Conservation (phyloP, 2,888 invertebrate genomes). For the Cantharis flavilabris region DNA sequence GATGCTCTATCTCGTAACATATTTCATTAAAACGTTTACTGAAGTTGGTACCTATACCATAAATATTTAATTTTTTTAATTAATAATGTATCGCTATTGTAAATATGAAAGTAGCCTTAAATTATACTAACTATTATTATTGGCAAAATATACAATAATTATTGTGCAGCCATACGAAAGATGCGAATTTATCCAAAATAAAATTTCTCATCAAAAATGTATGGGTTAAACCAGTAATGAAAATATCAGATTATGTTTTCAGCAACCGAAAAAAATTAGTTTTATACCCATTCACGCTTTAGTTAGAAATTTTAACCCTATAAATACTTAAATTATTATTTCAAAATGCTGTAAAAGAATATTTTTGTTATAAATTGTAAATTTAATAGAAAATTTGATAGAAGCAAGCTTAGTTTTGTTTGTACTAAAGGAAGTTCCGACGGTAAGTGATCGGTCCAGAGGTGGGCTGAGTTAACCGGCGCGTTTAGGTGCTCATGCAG, state of each 20-base stretch:
- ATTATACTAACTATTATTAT: background rate
- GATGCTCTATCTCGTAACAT: background rate
- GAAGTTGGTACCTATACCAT: background rate
- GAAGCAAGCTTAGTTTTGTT: conserved; percentile 16
- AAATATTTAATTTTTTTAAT: background rate
- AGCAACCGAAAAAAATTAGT: conserved; percentile 35
- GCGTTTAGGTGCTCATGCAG: conserved; percentile 55
- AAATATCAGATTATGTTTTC: conserved; percentile 52
- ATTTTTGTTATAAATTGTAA: background rate
- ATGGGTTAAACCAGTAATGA: conserved; percentile 52
- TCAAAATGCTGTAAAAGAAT: background rate
- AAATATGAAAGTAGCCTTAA: background rate
- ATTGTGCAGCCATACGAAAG: background rate
- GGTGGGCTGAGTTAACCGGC: conserved; percentile 47
- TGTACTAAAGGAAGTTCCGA: conserved; percentile 25
- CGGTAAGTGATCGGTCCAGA: conserved; percentile 44
- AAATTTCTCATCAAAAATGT: conserved; percentile 48
- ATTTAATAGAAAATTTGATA: background rate
- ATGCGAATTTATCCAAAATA: conserved; percentile 32
- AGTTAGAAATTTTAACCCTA: background rate
- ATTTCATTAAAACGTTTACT: background rate
- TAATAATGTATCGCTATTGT: background rate
- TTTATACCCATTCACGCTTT: background rate
- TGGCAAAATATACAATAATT: background rate
- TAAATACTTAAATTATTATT: background rate